A percentile compares a stretch with the other conserved stretches of the same genome.
Conservation (phyloP, 30 jellyfish, hydroid and myxozoan genomes). For the Hydractinia symbiolongicarpus region DNA sequence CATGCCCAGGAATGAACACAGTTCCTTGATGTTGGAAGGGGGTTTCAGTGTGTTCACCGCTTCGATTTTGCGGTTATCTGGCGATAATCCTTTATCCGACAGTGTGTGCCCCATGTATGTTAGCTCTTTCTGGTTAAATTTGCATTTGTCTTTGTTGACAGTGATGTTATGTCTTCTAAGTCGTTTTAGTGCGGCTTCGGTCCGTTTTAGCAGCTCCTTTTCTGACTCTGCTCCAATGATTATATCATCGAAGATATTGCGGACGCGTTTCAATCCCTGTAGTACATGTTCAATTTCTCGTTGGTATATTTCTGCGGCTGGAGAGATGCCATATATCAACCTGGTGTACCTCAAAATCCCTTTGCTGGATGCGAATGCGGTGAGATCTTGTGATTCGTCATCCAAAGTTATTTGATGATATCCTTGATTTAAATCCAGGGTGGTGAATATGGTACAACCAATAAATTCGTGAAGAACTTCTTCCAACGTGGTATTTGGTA, state of each 20-base stretch:
- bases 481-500: conserved; percentile 7
- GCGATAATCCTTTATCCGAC: conserved; percentile 31
- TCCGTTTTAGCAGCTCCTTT: too few relatives aligned
- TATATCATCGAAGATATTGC: too few relatives aligned
- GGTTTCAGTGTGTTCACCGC: conserved; percentile 19
- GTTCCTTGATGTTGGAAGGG: conserved; percentile 31
- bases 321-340: too few relatives aligned
- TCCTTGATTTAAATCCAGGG: conserved; percentile 3
- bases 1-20: conserved; percentile 39
- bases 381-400: not conserved
- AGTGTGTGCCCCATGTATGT: conserved; percentile 39
- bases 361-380: too few relatives aligned
- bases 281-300: too few relatives aligned
- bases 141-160: conserved; percentile 20
- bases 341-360: too few relatives aligned
- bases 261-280: too few relatives aligned
- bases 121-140: not conserved
- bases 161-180: conserved; percentile 17
- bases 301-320: too few relatives aligned
- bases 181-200: conserved; percentile 12
- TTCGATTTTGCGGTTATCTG: conserved; percentile 42
- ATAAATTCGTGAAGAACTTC: conserved; percentile 6
- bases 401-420: conserved; percentile 22
- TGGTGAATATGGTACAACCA: conserved; percentile 30
- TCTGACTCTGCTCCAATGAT: not conserved